Evolutionary conservation across 2,888 invertebrate genomes (phyloP), one percentile per base, ranked within the genome.

Genomic region (Polyploca ridens): DNA sequence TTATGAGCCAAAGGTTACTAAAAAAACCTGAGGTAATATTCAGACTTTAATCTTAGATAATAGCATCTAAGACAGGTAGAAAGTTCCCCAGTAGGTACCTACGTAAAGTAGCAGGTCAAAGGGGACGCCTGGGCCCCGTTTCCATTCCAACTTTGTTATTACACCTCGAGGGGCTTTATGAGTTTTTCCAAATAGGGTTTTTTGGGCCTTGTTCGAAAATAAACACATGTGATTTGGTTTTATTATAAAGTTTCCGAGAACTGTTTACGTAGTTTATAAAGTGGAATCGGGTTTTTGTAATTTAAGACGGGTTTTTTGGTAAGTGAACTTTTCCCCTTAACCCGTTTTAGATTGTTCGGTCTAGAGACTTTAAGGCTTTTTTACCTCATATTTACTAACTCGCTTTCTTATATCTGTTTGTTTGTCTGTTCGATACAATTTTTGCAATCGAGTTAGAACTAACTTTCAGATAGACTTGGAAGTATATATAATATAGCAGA

Each of bases 141-240:
- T 54, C 54, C 54, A 54, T 54, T 54, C 8, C 16, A 54, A 54
- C 54, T 54, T 54, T 54, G 19, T 54, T 54, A 54, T 54, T 19
- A 54, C 54, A 54, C 54, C 54, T 54, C 16, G 54, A 54, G 19
- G 19, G 54, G 54, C 41, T 46, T 54, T 54, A 54, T 54, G 54
- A 54, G 54, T 54, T 54, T 54, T 54, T 19, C 54, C 54, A 54
- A 54, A 54, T 54, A 54, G 54, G 19, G 8, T 54, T 54, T 16
- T 54, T 14, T 19, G 54, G 19, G 19, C 54, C 5, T 54, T 54
- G 54, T 54, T 54, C 16, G 10, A 19, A 54, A 19, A n/a, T 54
- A 54, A 54, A 54, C 54, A 54, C 19, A 19, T 54, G 54, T n/a
- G 54, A 54, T 54, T 54, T 19, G 10, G 4, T 54, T 54, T 54